phyloP scores from a whole-genome alignment of 1,140 invertebrate species.

The Mylabris phalerata region DNA sequence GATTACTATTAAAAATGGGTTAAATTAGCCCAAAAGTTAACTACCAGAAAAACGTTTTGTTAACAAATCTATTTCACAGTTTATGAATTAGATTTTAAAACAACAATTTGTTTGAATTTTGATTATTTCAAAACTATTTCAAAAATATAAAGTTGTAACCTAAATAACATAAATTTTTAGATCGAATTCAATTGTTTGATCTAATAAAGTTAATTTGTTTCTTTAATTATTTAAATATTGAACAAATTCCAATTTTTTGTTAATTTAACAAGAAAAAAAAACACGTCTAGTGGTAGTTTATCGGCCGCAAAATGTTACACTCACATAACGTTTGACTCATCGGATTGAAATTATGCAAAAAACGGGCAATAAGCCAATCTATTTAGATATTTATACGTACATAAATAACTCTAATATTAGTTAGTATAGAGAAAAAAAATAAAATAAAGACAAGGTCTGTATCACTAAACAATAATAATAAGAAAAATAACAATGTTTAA shows the following conservation, averaged over 20 bases:
- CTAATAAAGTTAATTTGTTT: too few relatives aligned
- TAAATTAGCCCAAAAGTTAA: background rate
- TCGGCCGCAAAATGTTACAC: slow-evolving; percentile 2
- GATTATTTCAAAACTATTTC: too few relatives aligned
- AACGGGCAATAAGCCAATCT: slow-evolving; percentile 17
- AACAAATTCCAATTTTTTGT: too few relatives aligned
- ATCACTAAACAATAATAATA: slow-evolving; percentile 9
- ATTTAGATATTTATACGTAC: background rate
- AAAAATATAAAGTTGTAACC: too few relatives aligned
- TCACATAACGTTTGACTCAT: slow-evolving; percentile 4
- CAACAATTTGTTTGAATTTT: too few relatives aligned
- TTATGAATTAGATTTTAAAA: background rate
- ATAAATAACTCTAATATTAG: too few relatives aligned
- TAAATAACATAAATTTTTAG: too few relatives aligned
- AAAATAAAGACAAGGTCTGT: slow-evolving; percentile 9
- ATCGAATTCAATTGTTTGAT: too few relatives aligned
- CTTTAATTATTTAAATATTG: too few relatives aligned
- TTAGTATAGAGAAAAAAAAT: background rate
- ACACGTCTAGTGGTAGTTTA: background rate
- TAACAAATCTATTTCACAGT: background rate
- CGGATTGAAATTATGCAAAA: slow-evolving; percentile 11
- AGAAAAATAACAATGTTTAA: too few relatives aligned
- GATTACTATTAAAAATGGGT: too few relatives aligned
- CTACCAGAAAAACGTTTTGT: background rate
- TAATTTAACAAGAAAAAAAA: too few relatives aligned